phyloP scores from a whole-genome alignment of 2,113 vertebrate genomes.

The Chitala chitala region DNA sequence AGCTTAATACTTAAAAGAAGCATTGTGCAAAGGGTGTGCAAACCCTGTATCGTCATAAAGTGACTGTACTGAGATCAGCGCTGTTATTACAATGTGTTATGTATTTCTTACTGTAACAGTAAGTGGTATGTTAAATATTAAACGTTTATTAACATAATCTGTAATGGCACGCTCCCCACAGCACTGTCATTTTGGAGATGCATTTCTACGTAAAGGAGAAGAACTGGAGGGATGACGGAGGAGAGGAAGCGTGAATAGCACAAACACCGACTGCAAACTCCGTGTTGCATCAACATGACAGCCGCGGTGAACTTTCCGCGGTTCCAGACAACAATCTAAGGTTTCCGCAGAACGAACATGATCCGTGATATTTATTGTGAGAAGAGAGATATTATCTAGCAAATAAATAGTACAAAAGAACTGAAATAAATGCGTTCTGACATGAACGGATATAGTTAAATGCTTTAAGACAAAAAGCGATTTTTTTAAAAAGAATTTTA shows the following conservation, averaged over 20 bases:
- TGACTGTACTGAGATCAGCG: not conserved
- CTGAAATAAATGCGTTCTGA: constrained; percentile 12
- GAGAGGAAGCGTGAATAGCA: not conserved
- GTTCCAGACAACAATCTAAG: not conserved
- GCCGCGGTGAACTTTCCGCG: not conserved
- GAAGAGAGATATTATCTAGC: not conserved
- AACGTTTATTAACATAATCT: no score
- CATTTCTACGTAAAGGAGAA: not conserved
- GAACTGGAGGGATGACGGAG: not conserved
- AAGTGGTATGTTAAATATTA: no score
- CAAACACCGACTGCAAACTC: not conserved
- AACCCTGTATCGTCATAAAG: constrained; percentile 26
- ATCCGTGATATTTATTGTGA: constrained; percentile 3
- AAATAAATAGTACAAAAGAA: not conserved
- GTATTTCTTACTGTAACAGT: not conserved
- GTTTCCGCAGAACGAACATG: not conserved
- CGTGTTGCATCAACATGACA: not conserved
- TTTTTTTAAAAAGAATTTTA: not conserved
- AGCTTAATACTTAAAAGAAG: constrained; percentile 38
- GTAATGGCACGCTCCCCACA: no score
- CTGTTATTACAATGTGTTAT: constrained; percentile 9
- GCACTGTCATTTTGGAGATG: not conserved
- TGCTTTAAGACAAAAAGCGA: constrained; percentile 5
- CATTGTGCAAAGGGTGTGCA: constrained; percentile 29
- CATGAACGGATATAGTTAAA: constrained; percentile 4